Base-by-base conservation (phyloP, 2,888 invertebrate species). In the Caenorhabditis auriculariae region DNA sequence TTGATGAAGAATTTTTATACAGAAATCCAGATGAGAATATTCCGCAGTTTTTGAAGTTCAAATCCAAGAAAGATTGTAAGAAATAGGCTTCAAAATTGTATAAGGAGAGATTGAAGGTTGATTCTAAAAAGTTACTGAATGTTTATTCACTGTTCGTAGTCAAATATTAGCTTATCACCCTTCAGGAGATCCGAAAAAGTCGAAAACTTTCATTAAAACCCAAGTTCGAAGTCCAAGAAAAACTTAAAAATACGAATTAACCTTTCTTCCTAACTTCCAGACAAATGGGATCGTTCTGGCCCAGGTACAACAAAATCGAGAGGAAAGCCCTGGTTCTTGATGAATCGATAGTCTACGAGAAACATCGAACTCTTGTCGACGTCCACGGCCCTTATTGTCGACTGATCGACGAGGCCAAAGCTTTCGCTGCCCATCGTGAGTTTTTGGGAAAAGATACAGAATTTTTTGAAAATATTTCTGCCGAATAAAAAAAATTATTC, bases 321-420 rank as follows among this genome's bases (percentile, higher is more conserved):
- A 52, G 74, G 23, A 76, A 77, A 48, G 67, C 76, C n/a, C 58
- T 80, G 15, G 78, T 77, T 23, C 50, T 79, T 28, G 71, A 66
- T 23, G 77, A 74, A 26, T 57, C 57, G 19, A 65, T 72, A 27
- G 57, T 66, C 0, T 37, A 45, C 6, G 75, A 70, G 6, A 63
- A 69, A n/a, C 72, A 71, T 46, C 66, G 69, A 12, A 66, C 75
- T n/a, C 55, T 67, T 47, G 66, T 69, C 15, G 77, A 77, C 60
- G 69, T 79, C 19, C 77, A 78, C 63, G 79, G 78, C 28, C 54
- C 67, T 12, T 66, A 65, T 43, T 79, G 79, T 61, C 57, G 76
- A 39, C 67, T 79, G 52, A 66, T 79, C 23, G 72, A 76, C 29
- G 79, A 79, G 52, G 78, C 76, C 17, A 70, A 75, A 41, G 60